Conservation (phyloP, 2,888 invertebrate species). For the Falcaria lacertinaria region DNA sequence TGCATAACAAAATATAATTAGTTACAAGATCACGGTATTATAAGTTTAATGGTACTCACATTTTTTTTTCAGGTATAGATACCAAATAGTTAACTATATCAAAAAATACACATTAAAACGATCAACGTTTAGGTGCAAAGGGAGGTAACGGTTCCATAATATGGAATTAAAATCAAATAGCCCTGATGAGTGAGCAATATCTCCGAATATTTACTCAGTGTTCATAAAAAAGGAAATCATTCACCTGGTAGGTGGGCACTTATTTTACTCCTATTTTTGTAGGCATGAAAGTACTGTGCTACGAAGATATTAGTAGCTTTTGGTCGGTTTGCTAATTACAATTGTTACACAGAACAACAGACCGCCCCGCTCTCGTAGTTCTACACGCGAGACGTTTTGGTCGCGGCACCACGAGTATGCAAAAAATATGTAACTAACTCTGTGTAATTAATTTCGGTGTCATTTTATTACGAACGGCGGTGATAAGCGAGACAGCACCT, state of each 20-base stretch:
- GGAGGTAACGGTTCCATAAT: no score
- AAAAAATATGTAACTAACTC: neutral
- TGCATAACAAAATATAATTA: no score
- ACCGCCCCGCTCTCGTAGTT: no score
- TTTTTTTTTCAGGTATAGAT: no score
- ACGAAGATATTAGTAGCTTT: neutral
- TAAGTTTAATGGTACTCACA: no score
- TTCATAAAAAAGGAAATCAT: neutral
- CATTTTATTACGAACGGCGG: neutral
- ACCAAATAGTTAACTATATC: no score
- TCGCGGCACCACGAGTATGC: neutral
- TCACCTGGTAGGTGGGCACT: neutral
- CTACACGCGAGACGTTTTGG: neutral
- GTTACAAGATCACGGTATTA: no score
- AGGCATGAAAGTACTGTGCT: neutral
- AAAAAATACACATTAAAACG: neutral
- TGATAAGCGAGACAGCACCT: conserved; percentile 1
- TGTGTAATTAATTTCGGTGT: neutral
- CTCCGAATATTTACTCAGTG: no score
- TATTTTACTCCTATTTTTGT: neutral
- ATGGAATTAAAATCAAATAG: no score
- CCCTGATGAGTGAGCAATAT: no score
- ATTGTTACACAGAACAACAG: no score
- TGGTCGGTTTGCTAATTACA: neutral
- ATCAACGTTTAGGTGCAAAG: neutral